These are phyloP conservation scores for Pteromalus puparum DNA, from an alignment of 1,140 invertebrate species.

Conservation along the genomic window DNA sequence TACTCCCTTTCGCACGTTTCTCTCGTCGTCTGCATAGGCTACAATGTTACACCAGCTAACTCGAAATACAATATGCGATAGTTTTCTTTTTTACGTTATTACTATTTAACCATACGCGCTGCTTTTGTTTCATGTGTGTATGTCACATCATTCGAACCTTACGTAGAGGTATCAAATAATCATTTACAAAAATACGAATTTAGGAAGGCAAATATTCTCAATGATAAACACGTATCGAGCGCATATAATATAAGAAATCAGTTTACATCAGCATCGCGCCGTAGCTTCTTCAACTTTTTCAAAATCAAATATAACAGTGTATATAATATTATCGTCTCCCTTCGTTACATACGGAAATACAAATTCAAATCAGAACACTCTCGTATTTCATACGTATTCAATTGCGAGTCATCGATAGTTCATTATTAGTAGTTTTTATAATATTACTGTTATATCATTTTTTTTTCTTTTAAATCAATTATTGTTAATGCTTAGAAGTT, in stretches of 20 bases:
- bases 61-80: slow-evolving; percentile 40
- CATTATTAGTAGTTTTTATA: neutral
- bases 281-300: slow-evolving; percentile 3
- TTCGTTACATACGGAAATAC: slow-evolving; percentile 46
- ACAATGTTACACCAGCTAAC: slow-evolving; percentile 40
- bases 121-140: neutral
- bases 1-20: slow-evolving; percentile 6
- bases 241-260: slow-evolving; percentile 31
- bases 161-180: slow-evolving; percentile 67
- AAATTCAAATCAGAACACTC: slow-evolving; percentile 49
- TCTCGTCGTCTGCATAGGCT: slow-evolving; percentile 28
- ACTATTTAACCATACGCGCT: neutral
- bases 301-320: slow-evolving; percentile 23
- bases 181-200: slow-evolving; percentile 75
- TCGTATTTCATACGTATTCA: neutral
- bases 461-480: slow-evolving; percentile 18
- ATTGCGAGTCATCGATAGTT: slow-evolving; percentile 27
- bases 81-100: slow-evolving; percentile 40
- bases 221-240: slow-evolving; percentile 55
- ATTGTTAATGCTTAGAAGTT: slow-evolving; percentile 14
- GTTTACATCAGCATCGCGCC: slow-evolving; percentile 2
- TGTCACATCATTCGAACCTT: neutral
- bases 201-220: slow-evolving; percentile 67
- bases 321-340: slow-evolving; percentile 15
- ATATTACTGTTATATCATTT: neutral